Evolutionary conservation across 1,140 invertebrate genomes (phyloP).

Genomic region (Mercenaria mercenaria): DNA sequence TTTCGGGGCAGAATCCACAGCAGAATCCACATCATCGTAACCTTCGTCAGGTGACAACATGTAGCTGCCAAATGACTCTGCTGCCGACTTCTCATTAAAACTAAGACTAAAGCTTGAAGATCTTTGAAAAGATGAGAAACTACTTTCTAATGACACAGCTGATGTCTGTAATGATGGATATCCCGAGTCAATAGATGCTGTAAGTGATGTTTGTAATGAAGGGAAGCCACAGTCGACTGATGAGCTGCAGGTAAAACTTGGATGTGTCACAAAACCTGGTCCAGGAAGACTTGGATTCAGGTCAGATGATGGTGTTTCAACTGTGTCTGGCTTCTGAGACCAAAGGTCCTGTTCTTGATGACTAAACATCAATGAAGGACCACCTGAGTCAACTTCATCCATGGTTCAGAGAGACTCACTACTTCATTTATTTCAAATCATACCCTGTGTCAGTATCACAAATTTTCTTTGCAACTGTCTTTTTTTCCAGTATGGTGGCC

Average conservation of each 20-base stretch:
- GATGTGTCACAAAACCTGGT: not conserved
- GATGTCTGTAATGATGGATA: conserved; percentile 18
- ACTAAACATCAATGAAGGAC: not conserved
- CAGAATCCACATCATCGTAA: conserved; percentile 48
- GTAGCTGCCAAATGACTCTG: not conserved
- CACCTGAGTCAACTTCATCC: conserved; percentile 48
- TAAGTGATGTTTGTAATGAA: conserved; percentile 5
- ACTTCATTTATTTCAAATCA: not conserved
- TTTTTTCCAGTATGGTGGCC: not conserved
- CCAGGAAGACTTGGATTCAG: not conserved
- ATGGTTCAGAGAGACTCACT: not conserved
- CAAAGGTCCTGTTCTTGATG: not conserved
- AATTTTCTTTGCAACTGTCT: not conserved
- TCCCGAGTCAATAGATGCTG: conserved; percentile 1
- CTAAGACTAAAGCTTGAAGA: conserved; percentile 17
- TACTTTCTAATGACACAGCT: not conserved
- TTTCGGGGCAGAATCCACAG: too few species aligned
- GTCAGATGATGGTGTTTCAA: not conserved
- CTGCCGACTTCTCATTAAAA: not conserved
- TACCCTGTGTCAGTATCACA: not conserved
- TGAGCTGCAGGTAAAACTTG: not conserved
- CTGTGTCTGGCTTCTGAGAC: not conserved
- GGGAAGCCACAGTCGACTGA: not conserved
- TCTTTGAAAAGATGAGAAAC: not conserved
- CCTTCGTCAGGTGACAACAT: conserved; percentile 18